phyloP scores from a whole-genome alignment of 2,113 vertebrate genomes.

The Cyrtonyx montezumae region DNA sequence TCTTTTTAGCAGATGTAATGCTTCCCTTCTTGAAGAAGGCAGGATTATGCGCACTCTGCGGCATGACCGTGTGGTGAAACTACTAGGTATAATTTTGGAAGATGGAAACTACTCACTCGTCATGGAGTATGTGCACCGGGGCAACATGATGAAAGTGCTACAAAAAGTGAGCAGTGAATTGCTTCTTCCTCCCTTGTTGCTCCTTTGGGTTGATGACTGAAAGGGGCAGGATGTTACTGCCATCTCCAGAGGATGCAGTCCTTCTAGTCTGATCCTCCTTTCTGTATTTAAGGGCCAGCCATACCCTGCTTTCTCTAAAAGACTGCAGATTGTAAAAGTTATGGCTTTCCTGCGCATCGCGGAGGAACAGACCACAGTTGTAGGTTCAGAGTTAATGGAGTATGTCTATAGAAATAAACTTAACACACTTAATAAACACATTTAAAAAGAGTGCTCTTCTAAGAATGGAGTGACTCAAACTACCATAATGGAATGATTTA shows the following conservation, averaged over 20 bases:
- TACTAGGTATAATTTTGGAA: slow-evolving; percentile 92
- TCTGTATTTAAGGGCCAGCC: neutral
- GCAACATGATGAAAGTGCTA: slow-evolving; percentile 90
- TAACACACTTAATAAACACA: too few relatives aligned
- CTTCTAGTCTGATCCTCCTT: neutral
- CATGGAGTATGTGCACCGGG: slow-evolving; percentile 91
- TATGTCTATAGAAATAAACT: neutral
- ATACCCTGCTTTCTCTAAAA: neutral
- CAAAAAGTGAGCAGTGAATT: slow-evolving; percentile 75
- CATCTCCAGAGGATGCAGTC: neutral
- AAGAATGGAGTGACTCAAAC: neutral
- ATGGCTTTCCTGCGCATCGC: neutral
- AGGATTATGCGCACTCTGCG: slow-evolving; percentile 88
- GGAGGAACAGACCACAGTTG: neutral
- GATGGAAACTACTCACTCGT: slow-evolving; percentile 91
- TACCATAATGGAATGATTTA: neutral
- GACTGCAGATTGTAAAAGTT: neutral
- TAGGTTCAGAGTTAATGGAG: neutral
- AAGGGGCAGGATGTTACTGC: neutral
- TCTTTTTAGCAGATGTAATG: slow-evolving; percentile 76
- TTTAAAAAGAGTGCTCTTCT: neutral
- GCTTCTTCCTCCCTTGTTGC: neutral
- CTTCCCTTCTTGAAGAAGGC: slow-evolving; percentile 89
- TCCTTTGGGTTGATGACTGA: neutral
- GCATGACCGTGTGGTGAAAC: slow-evolving; percentile 88